Evolutionary conservation across 2,113 vertebrate species (phyloP).

Genomic region (Procavia capensis): DNA sequence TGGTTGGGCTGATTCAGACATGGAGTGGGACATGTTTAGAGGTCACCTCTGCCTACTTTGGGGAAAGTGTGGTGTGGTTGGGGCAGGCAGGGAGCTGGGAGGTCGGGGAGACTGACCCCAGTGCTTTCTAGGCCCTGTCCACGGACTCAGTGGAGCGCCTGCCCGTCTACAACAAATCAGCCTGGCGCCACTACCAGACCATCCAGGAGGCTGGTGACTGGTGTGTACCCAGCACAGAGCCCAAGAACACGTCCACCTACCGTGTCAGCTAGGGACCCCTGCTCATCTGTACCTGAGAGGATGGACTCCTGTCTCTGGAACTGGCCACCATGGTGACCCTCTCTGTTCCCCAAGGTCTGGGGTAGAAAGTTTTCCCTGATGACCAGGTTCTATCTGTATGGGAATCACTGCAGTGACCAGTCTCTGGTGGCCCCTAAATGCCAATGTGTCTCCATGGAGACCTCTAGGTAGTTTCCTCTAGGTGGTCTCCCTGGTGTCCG

Average conservation of each 20-base stretch:
- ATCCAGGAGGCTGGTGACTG: slow-evolving; percentile 95
- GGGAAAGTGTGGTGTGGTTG: neutral
- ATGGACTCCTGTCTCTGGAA: neutral
- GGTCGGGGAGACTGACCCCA: neutral
- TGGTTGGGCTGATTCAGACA: neutral
- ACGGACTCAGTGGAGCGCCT: slow-evolving; percentile 96
- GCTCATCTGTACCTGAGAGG: neutral
- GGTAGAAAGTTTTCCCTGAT: neutral
- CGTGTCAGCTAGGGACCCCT: slow-evolving; percentile 85
- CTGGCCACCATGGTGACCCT: neutral
- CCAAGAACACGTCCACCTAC: slow-evolving; percentile 93
- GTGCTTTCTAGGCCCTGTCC: slow-evolving; percentile 91
- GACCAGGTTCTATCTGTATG: slow-evolving; percentile 43
- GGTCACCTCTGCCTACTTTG: neutral
- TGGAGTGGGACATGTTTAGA: accelerated
- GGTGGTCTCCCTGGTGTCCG: neutral
- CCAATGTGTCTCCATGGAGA: slow-evolving; percentile 55
- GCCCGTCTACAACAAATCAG: slow-evolving; percentile 97
- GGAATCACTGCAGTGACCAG: neutral
- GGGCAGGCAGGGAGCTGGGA: accelerated
- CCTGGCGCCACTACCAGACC: slow-evolving; percentile 95
- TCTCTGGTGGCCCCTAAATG: slow-evolving; percentile 64
- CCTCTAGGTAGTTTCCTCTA: neutral
- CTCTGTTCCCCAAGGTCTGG: neutral
- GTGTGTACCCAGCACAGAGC: slow-evolving; percentile 95